Percentiles rank a stretch among this genome's conserved stretches.
phyloP scores from a whole-genome alignment of 2,797 vertebrate species.

The Smutsia gigantea region DNA sequence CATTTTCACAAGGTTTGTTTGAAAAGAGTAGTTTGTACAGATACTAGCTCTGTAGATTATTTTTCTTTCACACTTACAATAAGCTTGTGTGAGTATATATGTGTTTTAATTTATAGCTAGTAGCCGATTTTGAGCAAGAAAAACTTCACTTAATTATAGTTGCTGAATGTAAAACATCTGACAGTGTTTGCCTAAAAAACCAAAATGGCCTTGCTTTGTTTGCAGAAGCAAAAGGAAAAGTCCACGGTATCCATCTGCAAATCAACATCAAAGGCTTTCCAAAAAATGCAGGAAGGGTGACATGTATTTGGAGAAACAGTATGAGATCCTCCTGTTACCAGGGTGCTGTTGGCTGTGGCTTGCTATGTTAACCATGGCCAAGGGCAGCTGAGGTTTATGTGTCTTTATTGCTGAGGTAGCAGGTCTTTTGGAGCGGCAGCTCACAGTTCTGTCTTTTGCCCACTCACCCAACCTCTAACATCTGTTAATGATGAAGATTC shows the following conservation, averaged over 20 bases:
- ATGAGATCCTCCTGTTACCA: slow-evolving; percentile 87
- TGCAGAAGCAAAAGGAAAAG: slow-evolving; percentile 87
- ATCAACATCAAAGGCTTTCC: slow-evolving; percentile 91
- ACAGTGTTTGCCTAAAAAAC: slow-evolving; percentile 89
- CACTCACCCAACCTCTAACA: not conserved
- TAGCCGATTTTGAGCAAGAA: slow-evolving; percentile 37
- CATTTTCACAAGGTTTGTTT: not conserved
- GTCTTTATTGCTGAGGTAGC: slow-evolving; percentile 53
- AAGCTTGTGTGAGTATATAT: not conserved
- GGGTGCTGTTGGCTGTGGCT: slow-evolving; percentile 73
- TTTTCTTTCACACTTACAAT: not conserved
- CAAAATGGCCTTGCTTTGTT: slow-evolving; percentile 88
- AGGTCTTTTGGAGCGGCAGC: not conserved
- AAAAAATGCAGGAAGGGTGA: slow-evolving; percentile 82
- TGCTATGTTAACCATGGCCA: not conserved
- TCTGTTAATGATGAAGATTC: slow-evolving; percentile 29
- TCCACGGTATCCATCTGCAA: slow-evolving; percentile 88
- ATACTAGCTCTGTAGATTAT: not conserved
- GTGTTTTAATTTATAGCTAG: slow-evolving; percentile 45
- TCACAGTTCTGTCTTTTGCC: not conserved
- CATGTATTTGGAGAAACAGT: slow-evolving; percentile 93
- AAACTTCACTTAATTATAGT: slow-evolving; percentile 79
- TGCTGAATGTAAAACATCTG: slow-evolving; percentile 85
- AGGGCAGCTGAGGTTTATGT: slow-evolving; percentile 38
- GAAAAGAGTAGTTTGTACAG: slow-evolving; percentile 9